These are phyloP conservation scores for Poecilia velifera DNA, from an alignment of 2,797 vertebrate genomes.

Conservation along the genomic window DNA sequence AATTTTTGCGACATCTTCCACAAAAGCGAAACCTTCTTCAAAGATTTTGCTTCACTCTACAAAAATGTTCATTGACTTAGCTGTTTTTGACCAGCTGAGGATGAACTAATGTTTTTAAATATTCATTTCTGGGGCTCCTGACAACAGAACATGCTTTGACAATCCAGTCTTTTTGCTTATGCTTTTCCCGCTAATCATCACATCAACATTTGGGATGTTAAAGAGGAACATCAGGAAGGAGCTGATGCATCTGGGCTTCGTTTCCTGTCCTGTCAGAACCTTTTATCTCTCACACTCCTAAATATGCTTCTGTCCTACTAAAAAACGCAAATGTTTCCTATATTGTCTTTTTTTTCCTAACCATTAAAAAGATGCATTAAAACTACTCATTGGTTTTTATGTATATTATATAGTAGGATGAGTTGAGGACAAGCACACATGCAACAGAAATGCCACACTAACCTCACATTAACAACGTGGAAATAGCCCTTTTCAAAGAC, in stretches of 20 bases:
- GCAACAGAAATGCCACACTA: constrained; percentile 17
- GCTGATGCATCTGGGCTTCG: constrained; percentile 25
- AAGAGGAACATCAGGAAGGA: constrained; percentile 14
- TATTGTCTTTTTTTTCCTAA: constrained; percentile 3
- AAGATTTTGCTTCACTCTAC: constrained; percentile 39
- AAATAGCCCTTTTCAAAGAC: constrained; percentile 81
- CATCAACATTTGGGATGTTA: constrained; percentile 3
- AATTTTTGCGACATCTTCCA: constrained; percentile 27
- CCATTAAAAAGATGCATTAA: constrained; percentile 5
- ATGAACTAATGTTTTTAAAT: constrained; percentile 19
- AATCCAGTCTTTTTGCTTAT: constrained; percentile 39
- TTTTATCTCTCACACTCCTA: constrained; percentile 12
- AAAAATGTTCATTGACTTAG: constrained; percentile 13
- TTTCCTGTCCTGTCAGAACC: constrained; percentile 6
- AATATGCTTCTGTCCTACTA: constrained; percentile 8
- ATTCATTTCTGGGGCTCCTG: constrained; percentile 53
- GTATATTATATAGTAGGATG: constrained; percentile 36
- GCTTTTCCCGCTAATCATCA: not conserved
- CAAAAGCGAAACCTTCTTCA: constrained; percentile 17
- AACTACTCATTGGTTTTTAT: constrained; percentile 7
- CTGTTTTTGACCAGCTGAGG: not conserved
- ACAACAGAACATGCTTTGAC: constrained; percentile 74
- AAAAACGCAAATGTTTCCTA: constrained; percentile 24
- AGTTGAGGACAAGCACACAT: constrained; percentile 36
- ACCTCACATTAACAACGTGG: constrained; percentile 52